phyloP scores from a whole-genome alignment of 2,113 vertebrate species.

The Antennarius striatus region DNA sequence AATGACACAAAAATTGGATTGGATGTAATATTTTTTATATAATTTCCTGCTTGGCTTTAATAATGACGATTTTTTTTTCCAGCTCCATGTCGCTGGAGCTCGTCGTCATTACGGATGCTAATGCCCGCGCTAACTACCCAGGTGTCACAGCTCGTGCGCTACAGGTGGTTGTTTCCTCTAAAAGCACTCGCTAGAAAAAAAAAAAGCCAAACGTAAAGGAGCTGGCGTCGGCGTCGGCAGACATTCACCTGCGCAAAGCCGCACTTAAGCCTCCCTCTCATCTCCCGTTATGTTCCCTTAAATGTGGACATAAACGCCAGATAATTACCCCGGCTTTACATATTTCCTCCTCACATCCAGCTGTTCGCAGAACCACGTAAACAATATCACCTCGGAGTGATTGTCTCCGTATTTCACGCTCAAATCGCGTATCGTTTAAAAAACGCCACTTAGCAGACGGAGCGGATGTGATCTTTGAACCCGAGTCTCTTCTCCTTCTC shows the following conservation, averaged over 20 bases:
- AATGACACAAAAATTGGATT: background rate
- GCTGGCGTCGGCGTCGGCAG: constrained; percentile 12
- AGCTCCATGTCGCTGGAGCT: too few species aligned
- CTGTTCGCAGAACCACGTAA: constrained; percentile 23
- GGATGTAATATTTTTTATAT: background rate
- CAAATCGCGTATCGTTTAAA: constrained; percentile 35
- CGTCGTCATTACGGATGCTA: background rate
- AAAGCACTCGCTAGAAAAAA: background rate
- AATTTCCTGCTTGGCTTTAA: background rate
- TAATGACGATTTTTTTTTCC: background rate
- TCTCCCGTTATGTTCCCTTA: background rate
- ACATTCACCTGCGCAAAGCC: constrained; percentile 11
- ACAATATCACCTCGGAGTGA: constrained; percentile 17
- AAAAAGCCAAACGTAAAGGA: constrained; percentile 16
- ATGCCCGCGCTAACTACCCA: background rate
- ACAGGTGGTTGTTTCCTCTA: constrained; percentile 11
- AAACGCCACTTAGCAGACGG: constrained; percentile 46
- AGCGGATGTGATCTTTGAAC: constrained; percentile 58
- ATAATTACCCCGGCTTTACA: constrained; percentile 43
- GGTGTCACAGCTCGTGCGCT: background rate
- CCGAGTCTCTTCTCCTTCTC: constrained; percentile 23
- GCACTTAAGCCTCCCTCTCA: constrained; percentile 12
- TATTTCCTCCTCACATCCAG: constrained; percentile 13
- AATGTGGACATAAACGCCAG: constrained; percentile 8
- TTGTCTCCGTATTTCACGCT: constrained; percentile 30